Evolutionary conservation across 1,140 invertebrate species (phyloP).

Genomic region (Neodiprion lecontei): DNA sequence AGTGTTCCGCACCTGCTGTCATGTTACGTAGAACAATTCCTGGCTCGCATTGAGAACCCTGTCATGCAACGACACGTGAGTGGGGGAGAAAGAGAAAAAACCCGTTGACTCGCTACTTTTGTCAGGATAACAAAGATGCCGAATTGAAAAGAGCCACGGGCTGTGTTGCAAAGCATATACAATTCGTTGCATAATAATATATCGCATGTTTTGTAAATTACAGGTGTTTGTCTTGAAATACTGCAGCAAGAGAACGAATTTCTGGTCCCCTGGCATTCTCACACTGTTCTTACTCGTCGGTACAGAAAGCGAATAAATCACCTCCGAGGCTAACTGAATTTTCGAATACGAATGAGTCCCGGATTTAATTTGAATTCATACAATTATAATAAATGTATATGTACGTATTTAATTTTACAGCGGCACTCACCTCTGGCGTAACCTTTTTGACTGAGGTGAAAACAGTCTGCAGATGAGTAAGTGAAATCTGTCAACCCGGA

Average conservation of each 20-base stretch:
- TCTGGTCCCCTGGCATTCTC: no score
- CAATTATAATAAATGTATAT: not conserved
- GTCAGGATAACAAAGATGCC: not conserved
- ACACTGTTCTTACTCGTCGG: no score
- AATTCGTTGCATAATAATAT: no score
- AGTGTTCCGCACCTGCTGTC: no score
- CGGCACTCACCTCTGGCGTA: slow-evolving; percentile 63
- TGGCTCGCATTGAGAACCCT: not conserved
- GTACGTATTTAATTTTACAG: not conserved
- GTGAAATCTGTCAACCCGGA: slow-evolving; percentile 63
- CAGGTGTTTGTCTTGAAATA: no score
- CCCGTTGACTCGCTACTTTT: not conserved
- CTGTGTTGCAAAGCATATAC: not conserved
- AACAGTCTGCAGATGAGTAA: slow-evolving; percentile 74
- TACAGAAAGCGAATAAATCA: no score
- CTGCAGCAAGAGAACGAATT: no score
- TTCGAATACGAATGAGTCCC: no score
- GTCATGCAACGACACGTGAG: not conserved
- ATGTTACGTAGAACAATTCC: not conserved
- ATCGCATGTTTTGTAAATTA: no score
- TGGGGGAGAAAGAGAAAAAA: slow-evolving; percentile 12
- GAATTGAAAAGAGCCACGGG: not conserved
- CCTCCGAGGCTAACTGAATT: no score
- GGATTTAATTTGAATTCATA: no score
- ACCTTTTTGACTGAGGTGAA: slow-evolving; percentile 72